Conservation (phyloP, 2,888 invertebrate genomes). For the Lingula anatina region DNA sequence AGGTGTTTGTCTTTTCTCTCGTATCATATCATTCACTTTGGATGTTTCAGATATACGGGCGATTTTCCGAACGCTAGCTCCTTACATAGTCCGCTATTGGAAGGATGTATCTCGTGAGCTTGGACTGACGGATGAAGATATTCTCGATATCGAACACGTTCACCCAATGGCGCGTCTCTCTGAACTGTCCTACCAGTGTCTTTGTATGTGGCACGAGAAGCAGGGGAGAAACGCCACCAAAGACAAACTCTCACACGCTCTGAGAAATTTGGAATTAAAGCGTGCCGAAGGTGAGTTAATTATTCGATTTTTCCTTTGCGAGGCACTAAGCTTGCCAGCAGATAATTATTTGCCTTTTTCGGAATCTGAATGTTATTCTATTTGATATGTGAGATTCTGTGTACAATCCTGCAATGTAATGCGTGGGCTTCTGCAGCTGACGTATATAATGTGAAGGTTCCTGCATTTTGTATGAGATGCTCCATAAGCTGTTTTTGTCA, state of each 20-base stretch:
- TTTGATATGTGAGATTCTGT: too few species aligned
- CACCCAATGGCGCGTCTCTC: conserved; percentile 9
- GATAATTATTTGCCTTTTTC: too few species aligned
- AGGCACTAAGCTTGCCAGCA: too few species aligned
- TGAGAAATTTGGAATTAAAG: conserved; percentile 14
- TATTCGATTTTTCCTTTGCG: too few species aligned
- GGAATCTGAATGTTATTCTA: too few species aligned
- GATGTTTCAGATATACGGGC: conserved; percentile 20
- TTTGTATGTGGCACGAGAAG: conserved; percentile 21
- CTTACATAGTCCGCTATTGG: conserved; percentile 23
- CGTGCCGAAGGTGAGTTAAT: conserved; percentile 23
- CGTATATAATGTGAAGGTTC: too few species aligned
- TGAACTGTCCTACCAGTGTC: conserved; percentile 17
- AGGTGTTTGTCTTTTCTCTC: too few species aligned
- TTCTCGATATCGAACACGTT: conserved; percentile 12
- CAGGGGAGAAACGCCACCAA: conserved; percentile 15
- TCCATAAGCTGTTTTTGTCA: too few species aligned
- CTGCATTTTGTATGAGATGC: too few species aligned
- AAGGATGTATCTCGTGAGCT: conserved; percentile 22
- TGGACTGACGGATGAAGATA: conserved; percentile 14
- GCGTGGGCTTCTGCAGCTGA: too few species aligned
- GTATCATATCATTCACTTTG: too few species aligned
- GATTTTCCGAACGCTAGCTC: conserved; percentile 16
- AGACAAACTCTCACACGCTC: conserved; percentile 14
- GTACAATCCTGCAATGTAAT: too few species aligned